Evolutionary conservation across 92 coral and sea anemone species (phyloP).

Genomic region (Umimayanthus chanpuru): DNA sequence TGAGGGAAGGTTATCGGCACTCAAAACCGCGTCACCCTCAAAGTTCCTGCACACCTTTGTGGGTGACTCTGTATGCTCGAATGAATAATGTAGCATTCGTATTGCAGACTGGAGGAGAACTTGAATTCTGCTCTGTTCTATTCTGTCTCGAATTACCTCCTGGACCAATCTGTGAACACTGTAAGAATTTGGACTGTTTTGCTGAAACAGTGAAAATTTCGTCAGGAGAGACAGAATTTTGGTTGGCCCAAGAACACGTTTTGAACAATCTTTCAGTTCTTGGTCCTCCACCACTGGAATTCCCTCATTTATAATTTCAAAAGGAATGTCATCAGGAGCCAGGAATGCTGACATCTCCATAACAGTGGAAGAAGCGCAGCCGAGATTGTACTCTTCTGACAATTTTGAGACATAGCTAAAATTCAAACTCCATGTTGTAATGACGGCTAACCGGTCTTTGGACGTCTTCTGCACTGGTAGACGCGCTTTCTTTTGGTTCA

Average conservation of each 20-base stretch:
- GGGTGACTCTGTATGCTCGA: slow-evolving; percentile 63
- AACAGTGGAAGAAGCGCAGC: slow-evolving; percentile 12
- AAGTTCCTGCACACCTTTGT: slow-evolving; percentile 62
- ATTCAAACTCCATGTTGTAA: slow-evolving; percentile 84
- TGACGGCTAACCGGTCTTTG: slow-evolving; percentile 68
- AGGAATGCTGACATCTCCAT: slow-evolving; percentile 82
- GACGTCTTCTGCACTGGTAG: slow-evolving; percentile 58
- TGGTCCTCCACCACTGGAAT: slow-evolving; percentile 49
- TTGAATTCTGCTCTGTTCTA: slow-evolving; percentile 35
- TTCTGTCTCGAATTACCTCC: slow-evolving; percentile 73
- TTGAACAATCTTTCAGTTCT: slow-evolving; percentile 35
- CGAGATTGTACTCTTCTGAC: slow-evolving; percentile 45
- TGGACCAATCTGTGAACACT: slow-evolving; percentile 92
- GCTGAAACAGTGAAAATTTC: slow-evolving; percentile 83
- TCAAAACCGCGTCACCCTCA: slow-evolving; percentile 62
- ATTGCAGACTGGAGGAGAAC: slow-evolving; percentile 62
- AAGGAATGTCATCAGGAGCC: slow-evolving; percentile 79
- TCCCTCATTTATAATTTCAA: slow-evolving; percentile 80
- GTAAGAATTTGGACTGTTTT: slow-evolving; percentile 55
- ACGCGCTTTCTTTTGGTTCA: slow-evolving; percentile 58
- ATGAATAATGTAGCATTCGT: slow-evolving; percentile 65
- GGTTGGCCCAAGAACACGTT: slow-evolving; percentile 45
- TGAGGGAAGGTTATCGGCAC: slow-evolving; percentile 65
- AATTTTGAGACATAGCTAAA: slow-evolving; percentile 57
- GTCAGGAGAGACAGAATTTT: slow-evolving; percentile 74